Evolutionary conservation across 2,113 vertebrate genomes (phyloP).

Genomic region (Anguilla japonica): DNA sequence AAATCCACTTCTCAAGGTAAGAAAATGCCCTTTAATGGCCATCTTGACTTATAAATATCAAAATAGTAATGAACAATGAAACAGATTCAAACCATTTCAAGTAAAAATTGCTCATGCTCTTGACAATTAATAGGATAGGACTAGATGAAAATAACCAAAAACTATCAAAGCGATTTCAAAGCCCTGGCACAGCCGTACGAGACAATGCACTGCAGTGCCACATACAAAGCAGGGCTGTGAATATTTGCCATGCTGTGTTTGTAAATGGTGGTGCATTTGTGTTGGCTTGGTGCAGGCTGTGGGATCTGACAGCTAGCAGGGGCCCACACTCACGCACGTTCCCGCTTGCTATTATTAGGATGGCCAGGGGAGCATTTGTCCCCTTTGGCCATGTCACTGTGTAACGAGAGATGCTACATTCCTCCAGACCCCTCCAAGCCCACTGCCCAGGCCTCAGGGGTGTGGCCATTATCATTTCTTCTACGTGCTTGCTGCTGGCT

Average conservation of each 20-base stretch:
- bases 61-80: no score
- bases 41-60: no score
- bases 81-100: no score
- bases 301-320: background rate
- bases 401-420: background rate
- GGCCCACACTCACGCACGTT: background rate
- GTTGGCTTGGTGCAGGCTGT: background rate
- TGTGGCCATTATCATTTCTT: background rate
- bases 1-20: no score
- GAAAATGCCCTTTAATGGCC: no score
- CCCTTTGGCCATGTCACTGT: background rate
- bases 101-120: no score
- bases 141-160: no score
- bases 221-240: no score
- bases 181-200: no score
- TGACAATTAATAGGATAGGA: no score
- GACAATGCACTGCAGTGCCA: no score
- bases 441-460: conserved; percentile 2
- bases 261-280: background rate
- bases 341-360: background rate
- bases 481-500: background rate
- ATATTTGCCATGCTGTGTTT: background rate
- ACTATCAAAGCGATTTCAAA: no score
- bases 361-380: background rate
- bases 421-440: background rate